Evolutionary conservation across 2,113 vertebrate species (phyloP), one percentile per base, ranked within the genome.

Genomic region (Salvelinus sp.): DNA sequence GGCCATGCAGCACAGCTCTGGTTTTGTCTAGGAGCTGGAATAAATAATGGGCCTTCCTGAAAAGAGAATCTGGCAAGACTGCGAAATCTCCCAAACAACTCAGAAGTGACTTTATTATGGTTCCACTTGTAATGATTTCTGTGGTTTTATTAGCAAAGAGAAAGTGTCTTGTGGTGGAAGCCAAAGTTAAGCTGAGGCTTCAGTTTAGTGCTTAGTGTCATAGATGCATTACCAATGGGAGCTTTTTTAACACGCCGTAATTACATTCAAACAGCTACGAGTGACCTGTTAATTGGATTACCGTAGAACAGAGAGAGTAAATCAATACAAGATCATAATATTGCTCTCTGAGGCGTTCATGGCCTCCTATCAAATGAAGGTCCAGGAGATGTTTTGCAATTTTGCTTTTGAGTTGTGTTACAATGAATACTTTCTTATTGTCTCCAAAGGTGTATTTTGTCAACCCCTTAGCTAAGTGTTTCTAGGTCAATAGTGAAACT

Each of bases 381-480:
- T 62, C 22, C 18, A 23, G 9, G 38, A 44, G 38, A 44, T 62
- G 58, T 62, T 22, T 22, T n/a, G 58, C 58, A 7, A 62, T 62
- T 62, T 62, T 22, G 6, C 1, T n/a, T 62, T 62, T 62, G 58
- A 22, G 58, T 62, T 62, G 58, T 62, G 58, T 5, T 54, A 54
- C 16, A 18, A 54, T 50, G 16, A 18, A 54, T 1, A 3, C 83
- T 63, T 63, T 63, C 4, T 65, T n/a, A 23, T 27, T 25, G 38
- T 27, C 48, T 68, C 30, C 44, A 72, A 22, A 65, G 64, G 82
- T 76, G 60, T 76, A 78, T 81, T 76, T 30, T 73, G 5, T 84
- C 78, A 82, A 71, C 74, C 78, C 78, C 84, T 79, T 79, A 44
- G 38, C 38, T 27, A 78, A 79, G 78, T 73, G 62, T 44, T 72